Evolutionary conservation across 2,797 vertebrate species (phyloP), one percentile per base, ranked within the genome.

Genomic region (Etheostoma nigrum): DNA sequence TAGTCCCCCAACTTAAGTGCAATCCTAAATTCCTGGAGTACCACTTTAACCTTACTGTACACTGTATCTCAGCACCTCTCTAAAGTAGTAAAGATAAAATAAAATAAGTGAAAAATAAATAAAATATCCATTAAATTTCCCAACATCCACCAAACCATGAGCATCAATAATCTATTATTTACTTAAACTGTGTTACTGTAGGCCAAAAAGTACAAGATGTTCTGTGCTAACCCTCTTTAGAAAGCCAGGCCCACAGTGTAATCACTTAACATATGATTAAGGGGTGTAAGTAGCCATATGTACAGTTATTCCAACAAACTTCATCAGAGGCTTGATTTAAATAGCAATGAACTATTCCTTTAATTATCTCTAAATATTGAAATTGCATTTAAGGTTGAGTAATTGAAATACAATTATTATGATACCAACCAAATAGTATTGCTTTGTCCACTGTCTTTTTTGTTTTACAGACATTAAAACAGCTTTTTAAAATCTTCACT

Each of bases 91-190:
- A 23, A 60, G 16, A 49, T 25, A 13, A 0, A 58, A 59, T 51
- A 21, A 65, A 44, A 54, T 1, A 47, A 42, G 15, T 18, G 12
- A 60, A 66, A 68, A 64, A 73, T 45, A 3, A 42, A 55, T 47
- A 40, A 61, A 53, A 36, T 4, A 3, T 48, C 1, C 48, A 33
- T 1, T 11, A 36, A 4, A 66, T 40, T 67, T 40, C 21, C 8
- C 53, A 71, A 59, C 51, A 62, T 12, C 23, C 45, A 51, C 15
- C 11, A 70, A 49, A 47, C 9, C 13, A 33, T 40, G 18, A 64
- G 52, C 55, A 64, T 23, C 40, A 47, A 54, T 40, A 0, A 25
- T 66, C 30, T 63, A 58, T 77, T n/a, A 64, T 55, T n/a, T 16
- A 25, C 51, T 42, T 69, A 42, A 68, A 36, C 44, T 61, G 3